phyloP scores from a whole-genome alignment of 2,888 invertebrate genomes.

The Heliothis peltigera region DNA sequence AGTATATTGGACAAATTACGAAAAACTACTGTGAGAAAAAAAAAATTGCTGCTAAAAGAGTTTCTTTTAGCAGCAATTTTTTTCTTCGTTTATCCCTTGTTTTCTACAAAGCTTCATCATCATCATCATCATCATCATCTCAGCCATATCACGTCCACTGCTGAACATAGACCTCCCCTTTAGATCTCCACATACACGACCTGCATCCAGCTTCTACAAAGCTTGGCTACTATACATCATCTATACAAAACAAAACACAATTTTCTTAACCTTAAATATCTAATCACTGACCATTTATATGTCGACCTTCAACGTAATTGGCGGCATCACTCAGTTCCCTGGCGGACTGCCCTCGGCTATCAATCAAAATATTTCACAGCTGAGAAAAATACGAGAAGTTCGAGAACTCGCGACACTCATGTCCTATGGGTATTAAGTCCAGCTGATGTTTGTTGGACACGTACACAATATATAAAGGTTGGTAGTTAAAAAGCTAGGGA shows the following conservation, averaged over 20 bases:
- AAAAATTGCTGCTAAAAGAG: no score
- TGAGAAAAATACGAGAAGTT: constrained; percentile 23
- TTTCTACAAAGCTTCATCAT: no score
- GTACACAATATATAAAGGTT: constrained; percentile 16
- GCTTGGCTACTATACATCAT: no score
- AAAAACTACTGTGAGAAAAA: no score
- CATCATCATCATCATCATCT: no score
- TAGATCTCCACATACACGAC: no score
- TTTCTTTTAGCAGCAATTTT: no score
- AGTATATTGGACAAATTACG: no score
- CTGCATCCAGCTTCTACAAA: no score
- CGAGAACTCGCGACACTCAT: constrained; percentile 10
- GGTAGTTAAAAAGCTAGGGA: background rate
- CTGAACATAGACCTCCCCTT: no score
- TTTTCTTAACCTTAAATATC: background rate
- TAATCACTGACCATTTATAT: background rate
- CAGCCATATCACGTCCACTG: no score
- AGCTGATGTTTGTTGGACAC: constrained; percentile 20
- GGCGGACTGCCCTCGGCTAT: constrained; percentile 21
- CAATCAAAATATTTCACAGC: constrained; percentile 39
- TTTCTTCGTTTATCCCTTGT: background rate
- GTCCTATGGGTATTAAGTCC: constrained; percentile 13
- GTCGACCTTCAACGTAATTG: constrained; percentile 18
- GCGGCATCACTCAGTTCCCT: constrained; percentile 12
- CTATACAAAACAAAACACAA: background rate